Conservation (phyloP, 92 coral and sea anemone genomes). For the Pocillopora grandis region DNA sequence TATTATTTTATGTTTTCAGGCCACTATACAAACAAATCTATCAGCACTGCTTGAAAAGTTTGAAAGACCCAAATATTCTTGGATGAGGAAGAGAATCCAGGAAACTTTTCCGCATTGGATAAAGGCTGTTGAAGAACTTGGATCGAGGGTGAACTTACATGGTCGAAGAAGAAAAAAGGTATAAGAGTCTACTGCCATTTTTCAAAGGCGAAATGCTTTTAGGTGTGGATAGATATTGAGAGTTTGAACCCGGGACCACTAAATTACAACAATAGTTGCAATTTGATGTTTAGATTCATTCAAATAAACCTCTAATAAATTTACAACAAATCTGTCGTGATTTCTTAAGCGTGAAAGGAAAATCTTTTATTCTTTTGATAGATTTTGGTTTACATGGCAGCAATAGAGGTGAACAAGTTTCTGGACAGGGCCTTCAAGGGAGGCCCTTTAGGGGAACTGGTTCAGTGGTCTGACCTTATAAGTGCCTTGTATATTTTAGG, state of each 20-base stretch:
- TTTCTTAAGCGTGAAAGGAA: no score
- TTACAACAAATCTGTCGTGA: no score
- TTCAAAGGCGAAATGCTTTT: no score
- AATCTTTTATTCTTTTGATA: neutral
- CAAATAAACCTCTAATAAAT: no score
- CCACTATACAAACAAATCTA: conserved; percentile 59
- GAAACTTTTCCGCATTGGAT: conserved; percentile 72
- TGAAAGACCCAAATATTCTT: conserved; percentile 37
- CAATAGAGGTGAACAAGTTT: conserved; percentile 29
- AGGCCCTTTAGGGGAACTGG: conserved; percentile 84
- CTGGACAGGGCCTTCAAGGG: conserved; percentile 62
- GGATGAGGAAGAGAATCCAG: conserved; percentile 66
- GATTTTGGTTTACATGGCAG: conserved; percentile 68
- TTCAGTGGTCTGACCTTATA: conserved; percentile 83
- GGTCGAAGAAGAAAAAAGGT: conserved; percentile 56
- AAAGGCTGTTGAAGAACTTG: conserved; percentile 52
- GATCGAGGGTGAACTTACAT: conserved; percentile 31
- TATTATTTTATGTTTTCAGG: conserved; percentile 6
- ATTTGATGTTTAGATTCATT: no score
- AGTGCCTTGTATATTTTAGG: conserved; percentile 80
- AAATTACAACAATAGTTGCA: no score
- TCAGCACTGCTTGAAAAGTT: conserved; percentile 57
- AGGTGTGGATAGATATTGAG: no score
- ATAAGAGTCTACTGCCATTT: neutral
- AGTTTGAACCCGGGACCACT: no score